phyloP scores from a whole-genome alignment of 2,888 invertebrate species.

The Acronicta alni region DNA sequence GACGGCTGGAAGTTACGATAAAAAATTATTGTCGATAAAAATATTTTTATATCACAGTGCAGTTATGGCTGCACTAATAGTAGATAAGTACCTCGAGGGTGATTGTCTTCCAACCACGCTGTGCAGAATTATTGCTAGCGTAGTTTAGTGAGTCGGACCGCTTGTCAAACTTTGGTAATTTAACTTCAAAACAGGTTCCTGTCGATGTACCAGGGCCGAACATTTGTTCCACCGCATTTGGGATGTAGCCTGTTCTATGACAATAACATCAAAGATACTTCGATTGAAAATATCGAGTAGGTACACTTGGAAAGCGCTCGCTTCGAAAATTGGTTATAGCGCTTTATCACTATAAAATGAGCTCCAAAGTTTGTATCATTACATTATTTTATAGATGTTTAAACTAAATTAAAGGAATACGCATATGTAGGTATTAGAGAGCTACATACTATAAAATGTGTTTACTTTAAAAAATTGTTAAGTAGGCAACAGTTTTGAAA shows the following conservation, averaged over 20 bases:
- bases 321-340: conserved; percentile 11
- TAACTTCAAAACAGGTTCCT: conserved; percentile 87
- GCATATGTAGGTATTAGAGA: background rate
- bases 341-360: conserved; percentile 15
- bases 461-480: background rate
- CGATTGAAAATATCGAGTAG: conserved; percentile 40
- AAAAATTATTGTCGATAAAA: conserved; percentile 20
- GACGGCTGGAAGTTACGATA: conserved; percentile 26
- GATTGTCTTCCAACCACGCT: conserved; percentile 77
- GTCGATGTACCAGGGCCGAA: conserved; percentile 74
- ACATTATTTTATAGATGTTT: conserved; percentile 13
- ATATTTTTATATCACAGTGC: conserved; percentile 49
- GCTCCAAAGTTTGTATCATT: conserved; percentile 11
- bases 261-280: conserved; percentile 67
- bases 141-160: conserved; percentile 82
- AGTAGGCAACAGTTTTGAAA: background rate
- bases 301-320: conserved; percentile 19
- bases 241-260: conserved; percentile 66
- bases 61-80: conserved; percentile 47
- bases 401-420: conserved; percentile 22
- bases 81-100: conserved; percentile 68
- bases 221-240: conserved; percentile 76
- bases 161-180: conserved; percentile 89
- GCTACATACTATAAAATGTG: conserved; percentile 1
- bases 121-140: conserved; percentile 85